Base-by-base conservation (phyloP, 2,113 vertebrate species). In the Lepisosteus oculatus region DNA sequence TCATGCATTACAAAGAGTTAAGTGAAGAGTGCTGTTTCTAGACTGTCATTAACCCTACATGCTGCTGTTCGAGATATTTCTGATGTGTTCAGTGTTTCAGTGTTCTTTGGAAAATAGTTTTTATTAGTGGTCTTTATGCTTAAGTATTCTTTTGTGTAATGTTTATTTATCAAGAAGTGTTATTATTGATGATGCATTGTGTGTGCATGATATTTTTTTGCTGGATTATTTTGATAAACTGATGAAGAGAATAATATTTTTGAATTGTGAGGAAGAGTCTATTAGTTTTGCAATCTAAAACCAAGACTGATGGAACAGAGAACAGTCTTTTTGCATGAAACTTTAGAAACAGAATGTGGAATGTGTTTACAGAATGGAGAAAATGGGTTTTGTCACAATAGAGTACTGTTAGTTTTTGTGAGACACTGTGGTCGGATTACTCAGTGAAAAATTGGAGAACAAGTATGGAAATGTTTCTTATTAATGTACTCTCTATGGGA, bases 401-500 rank as follows among this genome's bases (percentile, higher is more conserved):
- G 45, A 65, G 41, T 17, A 57, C 64, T 66, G 8, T 57, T 75
- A 56, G 56, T 8, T 71, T 51, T 51, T 51, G 5, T 51, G 61
- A 44, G 61, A 43, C 17, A 8, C 7, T 43, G 42, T n/a, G 56
- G 55, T 61, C 43, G 57, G 44, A 55, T 77, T 62, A 41, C 59
- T 66, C 43, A 67, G 29, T 44, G 55, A 69, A 56, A 76, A 7
- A 42, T 41, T 47, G 54, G 5, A 67, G 70, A 57, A 69, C 65
- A 73, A 62, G 45, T 73, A 68, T 63, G 59, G 61, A 64, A 61
- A 67, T 54, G 51, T 72, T 55, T 55, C 57, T 72, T 59, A 72
- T 79, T 70, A 76, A 68, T 62, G 68, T 42, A 57, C 29, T 17
- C 67, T 9, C 29, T 8, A 61, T 42, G 43, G 61, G 65, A 70